phyloP scores from a whole-genome alignment of 2,113 vertebrate species.

The Hippocampus abdominalis region DNA sequence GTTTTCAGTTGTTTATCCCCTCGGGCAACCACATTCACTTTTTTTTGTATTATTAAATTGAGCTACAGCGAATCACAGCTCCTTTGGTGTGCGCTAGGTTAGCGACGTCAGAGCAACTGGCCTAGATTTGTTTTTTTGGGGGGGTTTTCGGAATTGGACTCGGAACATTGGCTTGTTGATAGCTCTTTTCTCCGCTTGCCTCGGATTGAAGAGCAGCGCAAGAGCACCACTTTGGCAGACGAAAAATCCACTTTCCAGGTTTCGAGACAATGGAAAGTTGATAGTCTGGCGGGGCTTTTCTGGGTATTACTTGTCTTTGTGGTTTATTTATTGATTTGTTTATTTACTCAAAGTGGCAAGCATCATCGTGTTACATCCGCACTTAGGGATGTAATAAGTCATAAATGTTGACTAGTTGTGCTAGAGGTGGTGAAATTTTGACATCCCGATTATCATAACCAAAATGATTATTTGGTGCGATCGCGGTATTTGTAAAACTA shows the following conservation, averaged over 20 bases:
- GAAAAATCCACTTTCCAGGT: constrained; percentile 14
- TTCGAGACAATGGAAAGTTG: constrained; percentile 12
- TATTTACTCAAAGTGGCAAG: background rate
- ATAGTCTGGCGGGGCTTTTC: background rate
- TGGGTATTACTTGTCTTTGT: background rate
- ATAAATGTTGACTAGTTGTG: background rate
- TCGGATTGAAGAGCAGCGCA: constrained; percentile 42
- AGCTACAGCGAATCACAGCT: constrained; percentile 17
- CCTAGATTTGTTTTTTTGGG: constrained; percentile 52
- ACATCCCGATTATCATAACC: background rate
- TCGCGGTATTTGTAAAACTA: too few species aligned
- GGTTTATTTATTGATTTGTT: background rate
- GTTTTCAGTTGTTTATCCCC: too few species aligned
- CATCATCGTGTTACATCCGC: background rate
- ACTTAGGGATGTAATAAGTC: background rate
- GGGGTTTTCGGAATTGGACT: constrained; percentile 49
- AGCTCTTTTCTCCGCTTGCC: constrained; percentile 46
- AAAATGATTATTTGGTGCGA: background rate
- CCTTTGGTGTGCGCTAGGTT: constrained; percentile 15
- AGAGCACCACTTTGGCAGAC: constrained; percentile 36
- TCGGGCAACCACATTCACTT: too few species aligned
- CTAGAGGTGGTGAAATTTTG: too few species aligned
- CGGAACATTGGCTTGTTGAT: constrained; percentile 58
- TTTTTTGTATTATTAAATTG: background rate
- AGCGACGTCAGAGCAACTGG: constrained; percentile 43